Evolutionary conservation across 2,888 invertebrate genomes (phyloP).

Genomic region (Sylvicola fuscatus): DNA sequence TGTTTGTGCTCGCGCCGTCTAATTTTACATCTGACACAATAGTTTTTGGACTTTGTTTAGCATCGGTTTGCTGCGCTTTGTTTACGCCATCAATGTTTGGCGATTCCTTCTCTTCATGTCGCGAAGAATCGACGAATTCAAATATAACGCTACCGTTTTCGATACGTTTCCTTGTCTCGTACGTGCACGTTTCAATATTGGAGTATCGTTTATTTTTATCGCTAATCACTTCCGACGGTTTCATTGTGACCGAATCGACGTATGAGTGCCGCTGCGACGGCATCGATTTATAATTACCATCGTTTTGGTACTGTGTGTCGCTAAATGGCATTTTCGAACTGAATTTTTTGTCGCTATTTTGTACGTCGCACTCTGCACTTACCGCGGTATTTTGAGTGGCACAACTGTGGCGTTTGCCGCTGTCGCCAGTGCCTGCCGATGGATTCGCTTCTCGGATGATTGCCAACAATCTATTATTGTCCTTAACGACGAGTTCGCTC

Average conservation of each 20-base stretch:
- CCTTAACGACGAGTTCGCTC: slow-evolving; percentile 20
- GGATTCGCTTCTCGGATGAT: slow-evolving; percentile 34
- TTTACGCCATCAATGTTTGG: slow-evolving; percentile 3
- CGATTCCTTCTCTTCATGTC: slow-evolving; percentile 6
- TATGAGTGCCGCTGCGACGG: background rate
- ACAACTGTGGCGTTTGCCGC: background rate
- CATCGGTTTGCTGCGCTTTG: slow-evolving; percentile 3
- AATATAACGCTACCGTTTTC: slow-evolving; percentile 22
- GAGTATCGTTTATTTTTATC: slow-evolving; percentile 18
- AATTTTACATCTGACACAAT: slow-evolving; percentile 24
- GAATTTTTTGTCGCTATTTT: too few relatives aligned
- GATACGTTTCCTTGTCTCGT: slow-evolving; percentile 17
- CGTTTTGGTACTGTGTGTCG: background rate
- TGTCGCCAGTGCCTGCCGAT: slow-evolving; percentile 6
- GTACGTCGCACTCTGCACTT: background rate
- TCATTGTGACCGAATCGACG: too few relatives aligned
- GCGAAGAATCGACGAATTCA: slow-evolving; percentile 16
- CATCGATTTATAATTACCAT: slow-evolving; percentile 3
- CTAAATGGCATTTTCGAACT: background rate
- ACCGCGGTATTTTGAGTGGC: background rate
- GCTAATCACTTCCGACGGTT: too few relatives aligned
- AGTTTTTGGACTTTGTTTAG: slow-evolving; percentile 5
- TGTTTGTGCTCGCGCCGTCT: slow-evolving; percentile 12
- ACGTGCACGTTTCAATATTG: slow-evolving; percentile 20
- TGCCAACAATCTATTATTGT: slow-evolving; percentile 36